phyloP scores from a whole-genome alignment of 1,140 invertebrate species.

The Yoshiicerus persimilis region DNA sequence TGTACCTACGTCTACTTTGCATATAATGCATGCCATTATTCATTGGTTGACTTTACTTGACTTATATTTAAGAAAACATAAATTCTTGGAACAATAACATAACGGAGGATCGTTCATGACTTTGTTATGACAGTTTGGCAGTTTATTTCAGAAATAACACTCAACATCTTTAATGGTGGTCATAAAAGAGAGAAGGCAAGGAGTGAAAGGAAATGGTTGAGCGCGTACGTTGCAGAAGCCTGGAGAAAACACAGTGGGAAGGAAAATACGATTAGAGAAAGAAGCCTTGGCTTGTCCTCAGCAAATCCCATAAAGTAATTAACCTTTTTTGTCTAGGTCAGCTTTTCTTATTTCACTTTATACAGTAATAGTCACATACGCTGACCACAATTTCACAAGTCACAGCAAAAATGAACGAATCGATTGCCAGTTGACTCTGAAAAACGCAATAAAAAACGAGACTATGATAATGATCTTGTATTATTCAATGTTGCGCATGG shows the following conservation, averaged over 20 bases:
- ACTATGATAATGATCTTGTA: not conserved
- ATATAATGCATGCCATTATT: not conserved
- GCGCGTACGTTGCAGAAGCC: not conserved
- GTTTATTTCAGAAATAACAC: not conserved
- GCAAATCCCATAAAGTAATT: slow-evolving; percentile 14
- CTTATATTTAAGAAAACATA: not conserved
- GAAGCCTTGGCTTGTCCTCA: slow-evolving; percentile 11
- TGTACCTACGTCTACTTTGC: not conserved
- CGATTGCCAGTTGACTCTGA: not conserved
- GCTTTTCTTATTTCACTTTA: not conserved
- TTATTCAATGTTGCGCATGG: not conserved
- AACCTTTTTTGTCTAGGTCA: slow-evolving; percentile 19
- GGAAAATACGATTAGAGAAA: not conserved
- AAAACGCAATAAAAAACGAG: not conserved
- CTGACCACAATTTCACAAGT: not conserved
- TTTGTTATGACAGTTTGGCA: not conserved
- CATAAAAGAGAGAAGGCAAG: not conserved
- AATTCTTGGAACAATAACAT: not conserved
- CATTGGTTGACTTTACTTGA: not conserved
- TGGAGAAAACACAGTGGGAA: not conserved
- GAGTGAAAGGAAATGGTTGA: not conserved
- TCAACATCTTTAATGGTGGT: not conserved
- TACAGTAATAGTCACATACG: not conserved
- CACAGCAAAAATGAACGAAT: not conserved
- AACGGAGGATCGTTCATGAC: not conserved